Percentiles rank a stretch among this genome's conserved stretches.
Conservation (phyloP, 2,797 vertebrate genomes). For the Rhinophrynus dorsalis region DNA sequence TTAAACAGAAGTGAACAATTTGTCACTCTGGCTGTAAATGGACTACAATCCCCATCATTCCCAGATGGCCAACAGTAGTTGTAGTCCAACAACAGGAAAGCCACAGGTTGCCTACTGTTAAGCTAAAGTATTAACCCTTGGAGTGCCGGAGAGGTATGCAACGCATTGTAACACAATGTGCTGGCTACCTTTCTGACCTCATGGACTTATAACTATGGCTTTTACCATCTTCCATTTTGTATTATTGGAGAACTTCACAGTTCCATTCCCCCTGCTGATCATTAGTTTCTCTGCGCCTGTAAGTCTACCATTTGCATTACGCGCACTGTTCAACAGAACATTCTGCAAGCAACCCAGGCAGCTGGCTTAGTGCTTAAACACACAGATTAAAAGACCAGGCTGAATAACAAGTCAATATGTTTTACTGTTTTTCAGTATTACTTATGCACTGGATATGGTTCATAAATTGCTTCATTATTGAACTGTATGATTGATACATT, state of each 20-base stretch:
- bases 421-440: constrained; percentile 14
- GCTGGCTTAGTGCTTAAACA: constrained; percentile 10
- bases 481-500: constrained; percentile 20
- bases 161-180: too few species aligned
- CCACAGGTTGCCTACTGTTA: too few species aligned
- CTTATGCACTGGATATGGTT: constrained; percentile 15
- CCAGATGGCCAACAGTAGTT: too few species aligned
- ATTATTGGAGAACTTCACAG: not conserved
- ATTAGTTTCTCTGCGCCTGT: not conserved
- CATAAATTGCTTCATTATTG: constrained; percentile 38
- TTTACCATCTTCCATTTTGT: too few species aligned
- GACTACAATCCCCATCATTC: too few species aligned
- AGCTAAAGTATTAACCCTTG: too few species aligned
- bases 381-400: constrained; percentile 9
- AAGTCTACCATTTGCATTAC: constrained; percentile 10
- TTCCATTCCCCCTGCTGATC: not conserved
- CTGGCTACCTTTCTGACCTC: too few species aligned
- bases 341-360: not conserved
- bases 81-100: too few species aligned
- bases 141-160: too few species aligned
- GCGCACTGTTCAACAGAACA: constrained; percentile 3
- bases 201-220: too few species aligned
- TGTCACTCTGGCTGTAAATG: too few species aligned
- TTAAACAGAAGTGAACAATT: too few species aligned
- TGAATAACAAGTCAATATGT: constrained; percentile 20